phyloP scores from a whole-genome alignment of 2,113 vertebrate species.

The Thermophis baileyi region DNA sequence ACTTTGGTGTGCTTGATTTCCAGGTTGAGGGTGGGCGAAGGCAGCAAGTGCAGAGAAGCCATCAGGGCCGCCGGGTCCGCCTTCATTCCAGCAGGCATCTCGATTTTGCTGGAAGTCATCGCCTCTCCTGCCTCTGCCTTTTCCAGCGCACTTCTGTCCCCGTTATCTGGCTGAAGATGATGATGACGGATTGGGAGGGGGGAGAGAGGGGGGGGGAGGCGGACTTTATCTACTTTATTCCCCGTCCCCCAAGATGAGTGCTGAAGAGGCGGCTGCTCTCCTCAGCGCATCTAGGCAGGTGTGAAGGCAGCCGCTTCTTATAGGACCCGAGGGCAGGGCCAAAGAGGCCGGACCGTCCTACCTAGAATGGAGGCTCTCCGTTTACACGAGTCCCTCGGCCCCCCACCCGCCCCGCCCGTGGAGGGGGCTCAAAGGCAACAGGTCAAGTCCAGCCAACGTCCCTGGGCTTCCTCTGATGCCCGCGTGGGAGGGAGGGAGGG shows the following conservation, averaged over 20 bases:
- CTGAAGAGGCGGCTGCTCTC: constrained; percentile 75
- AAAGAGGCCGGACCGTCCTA: constrained; percentile 66
- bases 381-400: constrained; percentile 75
- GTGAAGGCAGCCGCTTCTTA: constrained; percentile 86
- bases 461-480: too few relatives aligned
- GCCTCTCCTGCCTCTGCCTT: not conserved
- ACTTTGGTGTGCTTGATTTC: constrained; percentile 98
- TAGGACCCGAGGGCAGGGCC: constrained; percentile 83
- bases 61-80: constrained; percentile 91
- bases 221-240: not conserved
- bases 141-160: constrained; percentile 25
- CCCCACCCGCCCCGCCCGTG: constrained; percentile 34
- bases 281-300: constrained; percentile 95
- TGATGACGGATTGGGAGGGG: not conserved
- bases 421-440: constrained; percentile 14
- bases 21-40: constrained; percentile 89
- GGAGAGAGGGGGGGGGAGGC: not conserved
- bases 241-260: constrained; percentile 58
- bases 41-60: constrained; percentile 94
- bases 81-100: constrained; percentile 92
- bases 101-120: constrained; percentile 97
- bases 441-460: not conserved
- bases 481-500: too few relatives aligned
- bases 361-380: constrained; percentile 75
- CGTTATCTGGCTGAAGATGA: constrained; percentile 15